phyloP scores from a whole-genome alignment of 2,888 invertebrate species.

The Monochamus alternatus region DNA sequence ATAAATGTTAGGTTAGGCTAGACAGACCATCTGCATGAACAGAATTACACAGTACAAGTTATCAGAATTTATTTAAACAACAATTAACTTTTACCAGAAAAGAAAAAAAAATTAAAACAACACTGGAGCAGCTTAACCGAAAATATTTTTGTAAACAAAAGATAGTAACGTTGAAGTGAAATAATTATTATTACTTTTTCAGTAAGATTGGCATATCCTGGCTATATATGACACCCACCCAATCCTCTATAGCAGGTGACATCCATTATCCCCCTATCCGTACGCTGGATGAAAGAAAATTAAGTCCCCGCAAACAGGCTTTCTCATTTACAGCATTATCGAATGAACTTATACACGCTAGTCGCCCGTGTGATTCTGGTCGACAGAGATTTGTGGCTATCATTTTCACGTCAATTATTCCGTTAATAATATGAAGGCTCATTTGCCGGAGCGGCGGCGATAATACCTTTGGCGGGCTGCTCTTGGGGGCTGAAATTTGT shows the following conservation, averaged over 20 bases:
- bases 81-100: too few relatives aligned
- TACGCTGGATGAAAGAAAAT: conserved; percentile 17
- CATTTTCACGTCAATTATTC: conserved; percentile 50
- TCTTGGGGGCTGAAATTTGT: conserved; percentile 42
- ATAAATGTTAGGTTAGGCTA: too few relatives aligned
- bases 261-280: not conserved
- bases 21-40: too few relatives aligned
- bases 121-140: too few relatives aligned
- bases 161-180: too few relatives aligned
- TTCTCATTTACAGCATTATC: conserved; percentile 18
- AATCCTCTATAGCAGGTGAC: not conserved
- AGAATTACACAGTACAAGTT: too few relatives aligned
- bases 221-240: not conserved
- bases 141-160: too few relatives aligned
- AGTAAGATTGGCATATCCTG: too few relatives aligned
- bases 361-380: conserved; percentile 18
- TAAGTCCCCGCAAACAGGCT: conserved; percentile 19
- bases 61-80: too few relatives aligned
- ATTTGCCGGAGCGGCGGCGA: conserved; percentile 40
- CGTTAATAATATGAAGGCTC: conserved; percentile 49
- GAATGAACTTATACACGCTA: conserved; percentile 12
- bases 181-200: too few relatives aligned
- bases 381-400: conserved; percentile 39
- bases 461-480: conserved; percentile 45
- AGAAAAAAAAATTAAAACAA: too few relatives aligned